Base-by-base conservation (phyloP, 1,140 invertebrate genomes). In the Hycleus phaleratus region DNA sequence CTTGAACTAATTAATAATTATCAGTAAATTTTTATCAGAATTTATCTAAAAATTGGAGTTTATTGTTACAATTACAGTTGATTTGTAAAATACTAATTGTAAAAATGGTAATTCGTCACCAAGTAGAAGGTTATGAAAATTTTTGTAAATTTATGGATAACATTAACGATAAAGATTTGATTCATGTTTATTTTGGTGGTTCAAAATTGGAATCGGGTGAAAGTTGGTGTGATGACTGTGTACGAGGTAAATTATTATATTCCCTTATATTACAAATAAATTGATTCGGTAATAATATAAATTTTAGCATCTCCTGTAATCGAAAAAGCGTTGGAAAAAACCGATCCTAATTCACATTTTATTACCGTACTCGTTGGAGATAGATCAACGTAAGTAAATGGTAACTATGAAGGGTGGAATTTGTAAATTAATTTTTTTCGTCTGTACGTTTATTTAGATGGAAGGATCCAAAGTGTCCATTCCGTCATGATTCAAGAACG, bases 161-260 rank as follows among this genome's bases (percentile, higher is more conserved):
- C 25, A 73, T 82, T 3, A 75, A 78, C 54, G 57, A 55, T 1
- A 63, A 73, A 3, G 71, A 67, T 8, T 57, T 75, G 1, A 76
- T 85, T 32, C 75, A 82, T 65, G 76, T 88, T 10, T 78, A 84
- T 18, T 89, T 83, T 63, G 83, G 78, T 60, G 87, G 87, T 32
- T 77, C 79, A 11, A 87, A 86, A 69, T 66, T 79, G 39, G 71
- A 78, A n/a, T 75, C 77, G 63, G 86, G 85, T 4, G 63, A 78
- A 47, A 88, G 84, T 68, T 90, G 87, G 87, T 89, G 87, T 64
- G 77, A 82, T 2, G 87, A 90, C 69, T 90, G 87, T 69, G 82
- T 85, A 25, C 78, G 78, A 78, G 86, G 82, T 84, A 75, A 71
- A 52, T 51, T 49, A 60, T 25, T 8, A 5, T 47, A 55, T n/a